phyloP scores from a whole-genome alignment of 2,797 vertebrate genomes.

The Pangasius mekongensis region DNA sequence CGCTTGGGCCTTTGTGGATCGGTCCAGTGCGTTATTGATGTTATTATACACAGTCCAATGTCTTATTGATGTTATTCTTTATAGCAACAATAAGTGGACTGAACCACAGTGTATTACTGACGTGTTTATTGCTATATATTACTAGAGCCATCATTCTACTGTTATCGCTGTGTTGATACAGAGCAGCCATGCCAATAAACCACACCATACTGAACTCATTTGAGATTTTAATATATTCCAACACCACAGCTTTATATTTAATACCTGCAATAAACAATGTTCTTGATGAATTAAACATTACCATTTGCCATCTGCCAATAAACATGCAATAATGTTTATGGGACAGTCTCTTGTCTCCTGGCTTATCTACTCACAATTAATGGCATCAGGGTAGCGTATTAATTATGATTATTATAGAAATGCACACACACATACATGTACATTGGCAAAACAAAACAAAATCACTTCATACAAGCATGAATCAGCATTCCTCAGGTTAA shows the following conservation, averaged over 20 bases:
- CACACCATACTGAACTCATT: neutral
- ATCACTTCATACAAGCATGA: neutral
- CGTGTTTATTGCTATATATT: neutral
- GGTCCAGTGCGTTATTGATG: neutral
- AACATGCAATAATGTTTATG: neutral
- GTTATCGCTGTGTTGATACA: neutral
- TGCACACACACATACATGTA: neutral
- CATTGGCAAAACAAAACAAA: neutral
- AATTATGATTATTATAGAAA: neutral
- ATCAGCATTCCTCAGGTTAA: neutral
- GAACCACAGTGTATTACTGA: slow-evolving; percentile 13
- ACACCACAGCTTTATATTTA: neutral
- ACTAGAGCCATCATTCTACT: slow-evolving; percentile 9
- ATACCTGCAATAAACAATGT: neutral
- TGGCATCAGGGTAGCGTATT: neutral
- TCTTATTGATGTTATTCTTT: slow-evolving; percentile 15
- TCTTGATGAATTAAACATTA: neutral
- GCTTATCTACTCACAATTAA: neutral
- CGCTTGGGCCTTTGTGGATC: neutral
- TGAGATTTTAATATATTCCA: neutral
- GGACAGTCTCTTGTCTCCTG: neutral
- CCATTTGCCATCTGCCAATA: neutral
- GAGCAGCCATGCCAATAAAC: neutral
- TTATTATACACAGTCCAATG: slow-evolving; percentile 8
- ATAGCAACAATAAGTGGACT: slow-evolving; percentile 9